These are phyloP conservation scores for Heliconius ethilla DNA, from an alignment of 2,888 invertebrate genomes.

Conservation along the genomic window DNA sequence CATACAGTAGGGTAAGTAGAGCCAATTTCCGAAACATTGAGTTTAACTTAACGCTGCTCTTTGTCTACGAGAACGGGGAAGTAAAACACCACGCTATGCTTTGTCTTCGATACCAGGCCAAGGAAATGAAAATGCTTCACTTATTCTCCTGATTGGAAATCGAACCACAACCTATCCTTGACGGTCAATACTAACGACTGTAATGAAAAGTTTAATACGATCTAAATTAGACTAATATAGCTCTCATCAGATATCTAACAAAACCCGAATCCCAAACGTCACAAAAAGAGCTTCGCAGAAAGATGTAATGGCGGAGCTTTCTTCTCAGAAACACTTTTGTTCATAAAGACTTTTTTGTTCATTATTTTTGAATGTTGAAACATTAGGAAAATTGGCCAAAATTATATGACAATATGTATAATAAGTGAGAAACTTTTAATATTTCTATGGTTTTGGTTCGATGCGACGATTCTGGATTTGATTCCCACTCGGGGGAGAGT, in stretches of 20 bases:
- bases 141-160: not conserved
- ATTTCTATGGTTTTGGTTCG: not conserved
- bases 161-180: not conserved
- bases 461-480: not conserved
- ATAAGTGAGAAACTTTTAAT: not conserved
- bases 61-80: too few relatives aligned
- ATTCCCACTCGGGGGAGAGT: not conserved
- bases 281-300: slow-evolving; percentile 21
- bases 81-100: too few relatives aligned
- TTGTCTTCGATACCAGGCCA: too few relatives aligned
- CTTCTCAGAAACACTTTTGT: slow-evolving; percentile 28
- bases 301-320: slow-evolving; percentile 19
- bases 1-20: too few relatives aligned
- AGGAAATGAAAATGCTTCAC: too few relatives aligned
- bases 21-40: too few relatives aligned
- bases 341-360: slow-evolving; percentile 21
- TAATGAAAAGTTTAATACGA: slow-evolving; percentile 6
- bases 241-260: slow-evolving; percentile 16
- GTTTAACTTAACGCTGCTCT: too few relatives aligned
- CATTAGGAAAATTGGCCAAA: slow-evolving; percentile 9
- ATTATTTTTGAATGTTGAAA: slow-evolving; percentile 18
- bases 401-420: not conserved
- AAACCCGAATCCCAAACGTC: slow-evolving; percentile 3
- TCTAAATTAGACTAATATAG: slow-evolving; percentile 17
- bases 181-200: not conserved